Base-by-base conservation (phyloP, 2,113 vertebrate genomes). In the Sardina pilchardus region DNA sequence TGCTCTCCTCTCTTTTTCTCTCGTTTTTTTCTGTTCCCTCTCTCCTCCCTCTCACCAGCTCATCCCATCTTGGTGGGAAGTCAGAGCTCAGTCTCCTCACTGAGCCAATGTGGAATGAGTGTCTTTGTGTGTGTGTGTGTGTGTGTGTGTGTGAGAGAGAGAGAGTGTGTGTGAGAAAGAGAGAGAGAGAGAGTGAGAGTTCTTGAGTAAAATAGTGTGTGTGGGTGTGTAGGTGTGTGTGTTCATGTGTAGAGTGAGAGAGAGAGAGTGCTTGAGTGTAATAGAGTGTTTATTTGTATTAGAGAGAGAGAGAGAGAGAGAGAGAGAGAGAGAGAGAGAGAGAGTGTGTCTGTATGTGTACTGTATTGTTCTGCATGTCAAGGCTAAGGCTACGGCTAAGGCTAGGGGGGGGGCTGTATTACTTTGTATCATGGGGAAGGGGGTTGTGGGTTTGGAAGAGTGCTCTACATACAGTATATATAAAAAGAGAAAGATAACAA, bases 381-480 rank as follows among this genome's bases (percentile, higher is more conserved):
- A 26, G 21, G 59, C 21, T 24, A 24, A 8, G 59, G 21, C 6
- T 21, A n/a, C n/a, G n/a, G n/a, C 7, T 67, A 1, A 26, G n/a
- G 56, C 0, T n/a, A 63, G 63, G 9, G 63, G 1, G n/a, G n/a
- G n/a, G 63, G 50, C 50, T 1, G 30, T 34, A 26, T 0, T 71
- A 30, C 26, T 71, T 71, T 8, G 6, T 71, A 8, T 34, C 34
- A 9, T 71, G n/a, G 63, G 63, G 30, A 4, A 63, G 39, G 34
- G 21, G 86, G 12, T 14, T 26, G 85, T n/a, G 59, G 78, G 78
- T 83, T 83, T 75, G 14, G 39, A 1, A 53, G 26, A 34, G 17
- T 10, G 42, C 78, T 81, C n/a, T n/a, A n/a, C n/a, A n/a, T 82
- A 84, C 84, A 88, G 34, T 4, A 83, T 21, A 85, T 83, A 85